A percentile compares a stretch with the other conserved stretches of the same genome.
These are phyloP conservation scores for honey bee (Apis mellifera) DNA, from an alignment of 1,140 invertebrate species.

Conservation along the genomic window DNA sequence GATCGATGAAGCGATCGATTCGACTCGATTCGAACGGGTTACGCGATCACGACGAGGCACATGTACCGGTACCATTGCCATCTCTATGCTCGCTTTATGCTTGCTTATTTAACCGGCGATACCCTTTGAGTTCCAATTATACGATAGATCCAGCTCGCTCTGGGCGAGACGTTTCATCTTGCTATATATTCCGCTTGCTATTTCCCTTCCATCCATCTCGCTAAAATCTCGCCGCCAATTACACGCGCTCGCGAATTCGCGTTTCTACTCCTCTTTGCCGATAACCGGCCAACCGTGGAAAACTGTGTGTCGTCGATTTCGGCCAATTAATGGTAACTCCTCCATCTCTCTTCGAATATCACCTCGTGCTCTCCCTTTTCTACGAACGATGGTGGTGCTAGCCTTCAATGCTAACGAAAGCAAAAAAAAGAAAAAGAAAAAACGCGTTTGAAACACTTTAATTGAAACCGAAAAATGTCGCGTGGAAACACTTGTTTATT, in stretches of 20 bases:
- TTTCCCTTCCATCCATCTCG: not conserved
- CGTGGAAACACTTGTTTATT: slow-evolving; percentile 14
- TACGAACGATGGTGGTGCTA: not conserved
- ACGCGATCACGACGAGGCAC: not conserved
- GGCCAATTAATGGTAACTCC: slow-evolving; percentile 38
- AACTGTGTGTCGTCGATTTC: slow-evolving; percentile 32
- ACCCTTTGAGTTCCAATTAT: slow-evolving; percentile 32
- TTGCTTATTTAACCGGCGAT: slow-evolving; percentile 21
- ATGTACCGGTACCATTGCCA: not conserved
- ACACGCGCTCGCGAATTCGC: slow-evolving; percentile 24
- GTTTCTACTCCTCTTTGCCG: not conserved
- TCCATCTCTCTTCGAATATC: not conserved
- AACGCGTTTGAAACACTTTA: slow-evolving; percentile 45
- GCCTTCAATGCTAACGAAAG: slow-evolving; percentile 52
- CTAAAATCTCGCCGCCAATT: slow-evolving; percentile 33
- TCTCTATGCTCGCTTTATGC: slow-evolving; percentile 7
- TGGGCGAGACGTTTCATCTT: slow-evolving; percentile 14
- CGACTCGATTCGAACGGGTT: not conserved
- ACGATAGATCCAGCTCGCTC: not conserved
- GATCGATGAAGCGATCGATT: not conserved
- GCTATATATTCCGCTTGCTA: not conserved
- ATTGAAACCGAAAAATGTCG: slow-evolving; percentile 55
- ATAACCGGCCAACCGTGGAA: not conserved
- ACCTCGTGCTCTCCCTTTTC: slow-evolving; percentile 1
- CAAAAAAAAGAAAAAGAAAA: not conserved